Percentiles rank a stretch among this genome's conserved stretches.
Evolutionary conservation across 2,797 vertebrate species (phyloP).

Genomic region (Myotis myotis): DNA sequence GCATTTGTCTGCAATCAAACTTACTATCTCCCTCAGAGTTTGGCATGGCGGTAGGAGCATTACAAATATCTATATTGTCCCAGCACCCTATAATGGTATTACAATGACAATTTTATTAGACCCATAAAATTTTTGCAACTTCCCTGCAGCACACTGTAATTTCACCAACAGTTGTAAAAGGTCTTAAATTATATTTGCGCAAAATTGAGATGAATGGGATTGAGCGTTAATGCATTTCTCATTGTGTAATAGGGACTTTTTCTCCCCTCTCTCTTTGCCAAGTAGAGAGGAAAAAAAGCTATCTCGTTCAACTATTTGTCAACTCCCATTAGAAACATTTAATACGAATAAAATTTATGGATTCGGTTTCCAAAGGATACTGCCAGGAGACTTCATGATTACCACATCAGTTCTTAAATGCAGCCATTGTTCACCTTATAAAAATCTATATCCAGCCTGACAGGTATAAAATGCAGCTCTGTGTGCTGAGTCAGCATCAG

Average conservation of each 20-base stretch:
- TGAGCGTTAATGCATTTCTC: conserved; percentile 89
- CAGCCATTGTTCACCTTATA: conserved; percentile 91
- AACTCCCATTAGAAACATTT: conserved; percentile 98
- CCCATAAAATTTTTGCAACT: conserved; percentile 93
- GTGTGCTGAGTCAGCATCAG: conserved; percentile 79
- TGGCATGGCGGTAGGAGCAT: conserved; percentile 74
- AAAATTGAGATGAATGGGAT: conserved; percentile 92
- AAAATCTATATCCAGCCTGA: conserved; percentile 87
- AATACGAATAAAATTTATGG: conserved; percentile 96
- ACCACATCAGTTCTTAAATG: conserved; percentile 90
- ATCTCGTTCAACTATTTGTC: conserved; percentile 96
- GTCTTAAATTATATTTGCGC: conserved; percentile 93
- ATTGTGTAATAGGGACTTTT: conserved; percentile 90
- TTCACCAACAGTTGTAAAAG: conserved; percentile 91
- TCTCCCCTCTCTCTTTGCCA: conserved; percentile 88
- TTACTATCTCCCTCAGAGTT: conserved; percentile 73
- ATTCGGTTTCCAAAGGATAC: conserved; percentile 92
- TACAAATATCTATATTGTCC: conserved; percentile 82
- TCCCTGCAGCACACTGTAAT: conserved; percentile 91
- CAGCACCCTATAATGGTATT: conserved; percentile 88
- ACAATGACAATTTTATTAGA: conserved; percentile 95
- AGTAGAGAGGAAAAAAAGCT: conserved; percentile 89
- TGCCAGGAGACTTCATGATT: conserved; percentile 92
- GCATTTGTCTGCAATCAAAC: conserved; percentile 76
- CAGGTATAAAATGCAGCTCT: conserved; percentile 79